Conservation (phyloP, 2,797 vertebrate genomes). For the Arrhamphus sclerolepis region DNA sequence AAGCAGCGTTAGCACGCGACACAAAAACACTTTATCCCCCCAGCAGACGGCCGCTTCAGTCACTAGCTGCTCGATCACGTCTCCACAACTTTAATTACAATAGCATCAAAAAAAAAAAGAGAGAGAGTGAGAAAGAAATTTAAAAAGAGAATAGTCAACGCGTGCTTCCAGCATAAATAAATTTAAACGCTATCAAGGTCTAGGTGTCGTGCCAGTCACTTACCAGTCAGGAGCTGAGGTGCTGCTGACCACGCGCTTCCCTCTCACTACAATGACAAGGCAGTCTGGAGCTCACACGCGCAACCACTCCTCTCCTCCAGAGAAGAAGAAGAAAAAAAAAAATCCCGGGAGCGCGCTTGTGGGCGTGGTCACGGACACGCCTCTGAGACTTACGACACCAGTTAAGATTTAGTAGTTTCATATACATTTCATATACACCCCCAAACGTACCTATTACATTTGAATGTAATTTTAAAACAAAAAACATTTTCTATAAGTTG, state of each 20-base stretch:
- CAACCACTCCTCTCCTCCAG: slow-evolving; percentile 48
- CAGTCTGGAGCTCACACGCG: slow-evolving; percentile 28
- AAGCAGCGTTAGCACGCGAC: slow-evolving; percentile 44
- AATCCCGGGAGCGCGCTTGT: slow-evolving; percentile 59
- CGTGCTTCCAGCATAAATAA: not conserved
- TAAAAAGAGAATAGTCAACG: too few species aligned
- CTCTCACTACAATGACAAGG: slow-evolving; percentile 67
- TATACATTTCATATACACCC: too few species aligned
- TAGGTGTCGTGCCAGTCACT: slow-evolving; percentile 20
- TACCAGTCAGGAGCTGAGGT: slow-evolving; percentile 54
- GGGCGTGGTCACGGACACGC: slow-evolving; percentile 54
- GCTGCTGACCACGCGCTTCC: slow-evolving; percentile 66
- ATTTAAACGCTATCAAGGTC: not conserved
- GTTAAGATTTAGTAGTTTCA: too few species aligned
- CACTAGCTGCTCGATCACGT: slow-evolving; percentile 31
- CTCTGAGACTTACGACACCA: too few species aligned
- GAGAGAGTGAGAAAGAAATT: not conserved
- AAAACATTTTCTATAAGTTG: too few species aligned
- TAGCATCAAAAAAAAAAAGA: not conserved
- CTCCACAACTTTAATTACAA: not conserved
- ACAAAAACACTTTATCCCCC: slow-evolving; percentile 56
- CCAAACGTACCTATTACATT: too few species aligned
- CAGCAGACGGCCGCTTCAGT: not conserved
- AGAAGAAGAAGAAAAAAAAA: slow-evolving; percentile 45
- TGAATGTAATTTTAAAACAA: too few species aligned